Percentiles rank a stretch among this genome's conserved stretches.
Conservation (phyloP, 2,113 vertebrate species). For the Casuarius casuarius region DNA sequence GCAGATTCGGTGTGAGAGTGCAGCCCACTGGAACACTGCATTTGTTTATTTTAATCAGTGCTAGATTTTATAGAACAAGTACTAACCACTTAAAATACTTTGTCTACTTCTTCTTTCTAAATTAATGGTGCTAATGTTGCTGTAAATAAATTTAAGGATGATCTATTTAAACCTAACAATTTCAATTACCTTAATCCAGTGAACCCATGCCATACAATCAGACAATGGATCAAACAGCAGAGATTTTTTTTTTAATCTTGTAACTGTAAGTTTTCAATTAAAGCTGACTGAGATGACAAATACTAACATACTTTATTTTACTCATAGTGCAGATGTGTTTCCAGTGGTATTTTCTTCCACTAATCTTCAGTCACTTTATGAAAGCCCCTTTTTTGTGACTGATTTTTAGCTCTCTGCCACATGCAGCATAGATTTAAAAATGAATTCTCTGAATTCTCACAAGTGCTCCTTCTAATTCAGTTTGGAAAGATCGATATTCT, state of each 20-base stretch:
- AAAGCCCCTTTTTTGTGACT: background rate
- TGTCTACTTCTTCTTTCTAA: background rate
- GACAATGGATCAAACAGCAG: background rate
- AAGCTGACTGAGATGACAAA: background rate
- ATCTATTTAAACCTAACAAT: slow-evolving; percentile 48
- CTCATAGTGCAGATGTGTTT: background rate
- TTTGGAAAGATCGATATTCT: background rate
- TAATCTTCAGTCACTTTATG: background rate
- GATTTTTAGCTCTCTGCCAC: background rate
- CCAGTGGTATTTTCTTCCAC: background rate
- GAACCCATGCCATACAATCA: slow-evolving; percentile 16
- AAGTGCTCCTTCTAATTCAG: background rate
- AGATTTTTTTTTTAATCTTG: background rate
- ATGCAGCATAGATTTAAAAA: background rate
- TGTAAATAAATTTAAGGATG: slow-evolving; percentile 63
- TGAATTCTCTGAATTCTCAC: background rate
- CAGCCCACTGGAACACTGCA: background rate
- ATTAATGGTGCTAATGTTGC: background rate
- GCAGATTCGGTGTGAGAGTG: background rate
- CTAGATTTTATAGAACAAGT: background rate
- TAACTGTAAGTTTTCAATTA: background rate
- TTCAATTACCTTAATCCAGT: slow-evolving; percentile 27
- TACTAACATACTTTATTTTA: background rate
- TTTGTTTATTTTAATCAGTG: background rate
- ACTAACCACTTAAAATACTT: background rate